Evolutionary conservation across 2,888 invertebrate species (phyloP).

Genomic region (Chymomyza procnemis): DNA sequence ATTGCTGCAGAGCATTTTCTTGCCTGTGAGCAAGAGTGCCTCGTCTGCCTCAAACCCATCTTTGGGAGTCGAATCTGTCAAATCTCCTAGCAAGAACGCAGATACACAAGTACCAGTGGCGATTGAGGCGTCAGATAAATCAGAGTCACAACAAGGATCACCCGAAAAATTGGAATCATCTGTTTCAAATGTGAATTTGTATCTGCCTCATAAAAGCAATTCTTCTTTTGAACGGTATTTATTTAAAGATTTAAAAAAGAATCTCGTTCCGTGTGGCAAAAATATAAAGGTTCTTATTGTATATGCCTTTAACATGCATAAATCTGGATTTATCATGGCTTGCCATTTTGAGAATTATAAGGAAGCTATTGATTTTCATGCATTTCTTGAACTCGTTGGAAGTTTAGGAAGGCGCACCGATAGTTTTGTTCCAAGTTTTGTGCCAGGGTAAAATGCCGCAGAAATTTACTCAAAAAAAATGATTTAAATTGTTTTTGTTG

Average conservation of each 20-base stretch:
- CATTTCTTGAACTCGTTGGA: neutral
- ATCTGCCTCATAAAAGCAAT: neutral
- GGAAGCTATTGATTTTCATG: neutral
- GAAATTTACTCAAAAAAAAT: neutral
- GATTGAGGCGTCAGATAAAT: too few species aligned
- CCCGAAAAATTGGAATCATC: too few species aligned
- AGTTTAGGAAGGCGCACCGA: neutral
- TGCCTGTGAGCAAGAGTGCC: neutral
- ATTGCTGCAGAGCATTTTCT: neutral
- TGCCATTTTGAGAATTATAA: neutral
- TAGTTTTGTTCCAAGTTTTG: neutral
- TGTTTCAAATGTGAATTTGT: too few species aligned
- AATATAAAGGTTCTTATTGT: too few species aligned
- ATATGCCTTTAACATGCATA: neutral
- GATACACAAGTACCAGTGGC: neutral
- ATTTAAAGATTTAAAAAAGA: neutral
- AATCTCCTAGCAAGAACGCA: neutral
- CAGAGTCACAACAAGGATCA: too few species aligned
- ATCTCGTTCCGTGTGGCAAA: neutral
- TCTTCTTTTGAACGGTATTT: neutral
- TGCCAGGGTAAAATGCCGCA: neutral
- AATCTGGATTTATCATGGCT: neutral
- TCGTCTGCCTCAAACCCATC: too few species aligned
- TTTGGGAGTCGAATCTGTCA: neutral
- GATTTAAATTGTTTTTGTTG: neutral